These are phyloP conservation scores for Agonopterix subpropinquella DNA, from an alignment of 2,888 invertebrate species.

Conservation along the genomic window DNA sequence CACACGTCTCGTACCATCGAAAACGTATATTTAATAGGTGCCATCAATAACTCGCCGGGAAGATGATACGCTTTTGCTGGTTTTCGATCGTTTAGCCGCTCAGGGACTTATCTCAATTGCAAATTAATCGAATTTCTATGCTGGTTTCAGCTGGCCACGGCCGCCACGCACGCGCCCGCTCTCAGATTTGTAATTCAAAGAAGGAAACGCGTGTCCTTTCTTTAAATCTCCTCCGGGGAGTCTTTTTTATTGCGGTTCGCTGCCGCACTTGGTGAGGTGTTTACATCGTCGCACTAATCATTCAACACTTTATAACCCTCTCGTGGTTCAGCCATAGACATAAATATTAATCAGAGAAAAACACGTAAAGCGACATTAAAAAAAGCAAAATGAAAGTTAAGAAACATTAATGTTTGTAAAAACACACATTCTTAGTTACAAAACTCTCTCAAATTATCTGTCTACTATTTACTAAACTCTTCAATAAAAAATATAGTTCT, in stretches of 20 bases:
- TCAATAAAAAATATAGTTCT: slow-evolving; percentile 26
- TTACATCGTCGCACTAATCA: slow-evolving; percentile 13
- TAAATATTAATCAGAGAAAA: slow-evolving; percentile 31
- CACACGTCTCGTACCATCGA: slow-evolving; percentile 40
- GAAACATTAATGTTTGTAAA: slow-evolving; percentile 30
- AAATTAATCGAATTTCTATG: slow-evolving; percentile 68
- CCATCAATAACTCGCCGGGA: slow-evolving; percentile 70
- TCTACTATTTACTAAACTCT: slow-evolving; percentile 44
- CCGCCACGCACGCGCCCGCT: slow-evolving; percentile 30
- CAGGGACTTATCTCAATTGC: slow-evolving; percentile 65
- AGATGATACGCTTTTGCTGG: slow-evolving; percentile 63
- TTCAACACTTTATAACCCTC: slow-evolving; percentile 2
- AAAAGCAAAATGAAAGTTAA: slow-evolving; percentile 54
- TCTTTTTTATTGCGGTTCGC: slow-evolving; percentile 27
- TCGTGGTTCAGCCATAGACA: slow-evolving; percentile 65
- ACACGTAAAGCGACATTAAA: slow-evolving; percentile 65
- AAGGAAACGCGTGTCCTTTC: slow-evolving; percentile 39
- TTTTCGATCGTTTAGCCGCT: slow-evolving; percentile 52
- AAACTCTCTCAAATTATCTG: slow-evolving; percentile 27
- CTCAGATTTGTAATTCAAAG: slow-evolving; percentile 59
- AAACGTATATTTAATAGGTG: slow-evolving; percentile 73
- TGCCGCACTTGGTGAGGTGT: slow-evolving; percentile 22
- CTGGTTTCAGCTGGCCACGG: slow-evolving; percentile 35
- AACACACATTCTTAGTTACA: slow-evolving; percentile 40
- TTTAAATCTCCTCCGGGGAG: slow-evolving; percentile 36